These are phyloP conservation scores for Pogona vitticeps DNA, from an alignment of 2,113 vertebrate species.

Conservation along the genomic window DNA sequence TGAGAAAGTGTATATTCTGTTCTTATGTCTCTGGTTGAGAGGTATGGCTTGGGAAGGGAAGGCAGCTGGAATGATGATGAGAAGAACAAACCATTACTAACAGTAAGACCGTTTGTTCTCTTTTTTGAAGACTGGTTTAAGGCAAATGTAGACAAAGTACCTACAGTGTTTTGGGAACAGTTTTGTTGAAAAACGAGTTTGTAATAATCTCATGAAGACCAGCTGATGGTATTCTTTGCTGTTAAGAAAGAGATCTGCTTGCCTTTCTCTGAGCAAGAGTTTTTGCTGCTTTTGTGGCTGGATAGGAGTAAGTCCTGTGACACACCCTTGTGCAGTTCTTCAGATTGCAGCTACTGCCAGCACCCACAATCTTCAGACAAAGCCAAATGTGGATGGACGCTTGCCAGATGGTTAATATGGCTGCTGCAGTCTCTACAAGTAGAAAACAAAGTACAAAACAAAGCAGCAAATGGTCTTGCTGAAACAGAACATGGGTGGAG, in stretches of 20 bases:
- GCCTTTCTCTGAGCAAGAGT: neutral
- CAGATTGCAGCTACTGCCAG: conserved; percentile 14
- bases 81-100: neutral
- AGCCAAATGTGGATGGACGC: conserved; percentile 13
- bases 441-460: neutral
- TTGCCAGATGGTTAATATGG: conserved; percentile 4
- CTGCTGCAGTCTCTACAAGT: neutral
- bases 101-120: neutral
- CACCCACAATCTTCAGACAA: conserved; percentile 15
- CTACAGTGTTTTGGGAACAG: neutral
- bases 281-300: conserved; percentile 1
- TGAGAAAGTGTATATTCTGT: neutral
- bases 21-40: neutral
- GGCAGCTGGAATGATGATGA: neutral
- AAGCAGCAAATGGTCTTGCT: neutral
- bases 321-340: conserved; percentile 12
- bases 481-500: neutral
- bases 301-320: neutral
- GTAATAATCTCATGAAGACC: neutral
- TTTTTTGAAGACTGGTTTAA: neutral
- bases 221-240: neutral
- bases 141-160: neutral
- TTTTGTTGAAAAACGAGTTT: neutral
- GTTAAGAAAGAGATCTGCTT: neutral
- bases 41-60: neutral